A percentile compares a stretch with the other conserved stretches of the same genome.
Evolutionary conservation across 2,888 invertebrate species (phyloP).

Genomic region (Rotaria socialis): DNA sequence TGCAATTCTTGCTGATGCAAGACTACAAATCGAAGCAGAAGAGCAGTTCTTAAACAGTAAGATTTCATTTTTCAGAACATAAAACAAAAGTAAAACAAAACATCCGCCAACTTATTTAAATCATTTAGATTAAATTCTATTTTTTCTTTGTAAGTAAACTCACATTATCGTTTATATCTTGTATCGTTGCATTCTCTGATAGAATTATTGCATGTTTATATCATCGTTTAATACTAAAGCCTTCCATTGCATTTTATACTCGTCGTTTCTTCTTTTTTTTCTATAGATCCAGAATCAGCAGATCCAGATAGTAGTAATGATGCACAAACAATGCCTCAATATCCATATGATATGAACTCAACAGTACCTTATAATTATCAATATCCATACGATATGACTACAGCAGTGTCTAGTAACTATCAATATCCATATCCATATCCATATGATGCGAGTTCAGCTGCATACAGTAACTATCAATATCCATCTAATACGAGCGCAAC

Average conservation of each 20-base stretch:
- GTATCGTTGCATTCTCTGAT: neutral
- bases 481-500: no score
- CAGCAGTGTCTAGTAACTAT: neutral
- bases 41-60: conserved; percentile 39
- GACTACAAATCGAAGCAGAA: conserved; percentile 45
- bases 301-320: neutral
- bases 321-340: neutral
- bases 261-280: neutral
- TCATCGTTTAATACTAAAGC: neutral
- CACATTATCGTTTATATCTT: neutral
- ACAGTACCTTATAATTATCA: neutral
- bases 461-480: no score
- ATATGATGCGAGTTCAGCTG: no score
- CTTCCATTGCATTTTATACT: neutral
- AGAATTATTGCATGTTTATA: neutral
- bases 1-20: conserved; percentile 43
- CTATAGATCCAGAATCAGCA: neutral
- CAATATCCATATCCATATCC: no score
- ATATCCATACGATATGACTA: neutral
- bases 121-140: no score
- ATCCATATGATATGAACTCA: neutral
- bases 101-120: no score
- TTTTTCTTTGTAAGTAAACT: no score
- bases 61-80: neutral
- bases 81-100: no score